A percentile compares a stretch with the other conserved stretches of the same genome.
Evolutionary conservation across 2,797 vertebrate species (phyloP).

Genomic region (Chiloscyllium punctatum): DNA sequence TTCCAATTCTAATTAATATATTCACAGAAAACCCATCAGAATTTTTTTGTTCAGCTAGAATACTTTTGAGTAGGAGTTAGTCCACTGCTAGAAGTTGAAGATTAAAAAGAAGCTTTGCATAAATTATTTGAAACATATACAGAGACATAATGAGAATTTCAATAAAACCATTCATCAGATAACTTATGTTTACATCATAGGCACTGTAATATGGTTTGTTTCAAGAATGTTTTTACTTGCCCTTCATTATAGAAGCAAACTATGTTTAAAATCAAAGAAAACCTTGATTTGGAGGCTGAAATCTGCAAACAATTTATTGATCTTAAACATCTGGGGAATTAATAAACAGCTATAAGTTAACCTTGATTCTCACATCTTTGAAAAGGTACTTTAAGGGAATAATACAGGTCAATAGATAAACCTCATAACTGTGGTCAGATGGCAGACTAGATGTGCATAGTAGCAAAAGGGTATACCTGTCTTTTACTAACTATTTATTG

Average conservation of each 20-base stretch:
- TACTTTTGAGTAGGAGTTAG: neutral
- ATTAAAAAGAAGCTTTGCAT: neutral
- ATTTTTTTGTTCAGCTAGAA: neutral
- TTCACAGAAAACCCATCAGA: neutral
- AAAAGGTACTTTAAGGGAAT: neutral
- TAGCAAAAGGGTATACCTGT: neutral
- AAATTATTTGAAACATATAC: neutral
- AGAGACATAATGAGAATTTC: neutral
- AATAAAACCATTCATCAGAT: neutral
- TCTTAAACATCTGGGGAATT: neutral
- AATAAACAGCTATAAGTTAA: neutral
- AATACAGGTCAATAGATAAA: neutral
- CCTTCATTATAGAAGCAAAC: neutral
- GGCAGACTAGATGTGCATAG: neutral
- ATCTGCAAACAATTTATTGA: neutral
- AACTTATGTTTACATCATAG: neutral
- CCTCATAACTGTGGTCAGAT: neutral
- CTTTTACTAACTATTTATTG: neutral
- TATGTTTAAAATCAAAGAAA: neutral
- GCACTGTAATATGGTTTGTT: neutral
- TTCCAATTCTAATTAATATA: neutral
- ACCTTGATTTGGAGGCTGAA: neutral
- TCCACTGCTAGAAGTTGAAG: neutral
- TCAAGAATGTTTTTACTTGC: neutral
- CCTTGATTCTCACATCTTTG: neutral